phyloP scores from a whole-genome alignment of 2,888 invertebrate species.

The Spicauda simplicius region DNA sequence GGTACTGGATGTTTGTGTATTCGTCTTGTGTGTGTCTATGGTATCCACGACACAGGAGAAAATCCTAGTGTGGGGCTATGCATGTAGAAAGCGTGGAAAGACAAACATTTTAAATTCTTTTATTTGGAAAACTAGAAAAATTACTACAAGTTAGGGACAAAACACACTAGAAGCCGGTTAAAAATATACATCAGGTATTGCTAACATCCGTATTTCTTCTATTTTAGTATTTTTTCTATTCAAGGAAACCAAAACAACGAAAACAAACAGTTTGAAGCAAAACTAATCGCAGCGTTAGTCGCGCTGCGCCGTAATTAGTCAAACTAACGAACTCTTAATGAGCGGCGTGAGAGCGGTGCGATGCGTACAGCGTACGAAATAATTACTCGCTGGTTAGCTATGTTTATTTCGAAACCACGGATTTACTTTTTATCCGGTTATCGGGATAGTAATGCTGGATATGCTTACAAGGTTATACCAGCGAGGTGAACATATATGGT shows the following conservation, averaged over 20 bases:
- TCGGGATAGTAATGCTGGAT: background rate
- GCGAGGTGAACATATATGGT: no score
- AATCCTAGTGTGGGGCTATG: no score
- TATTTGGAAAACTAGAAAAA: no score
- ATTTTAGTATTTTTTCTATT: no score
- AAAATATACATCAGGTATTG: background rate
- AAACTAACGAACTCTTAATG: conserved; percentile 50
- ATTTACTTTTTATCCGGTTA: background rate
- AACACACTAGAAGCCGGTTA: background rate
- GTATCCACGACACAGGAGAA: no score
- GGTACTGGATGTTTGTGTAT: no score
- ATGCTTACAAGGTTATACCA: no score
- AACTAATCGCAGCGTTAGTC: conserved; percentile 36
- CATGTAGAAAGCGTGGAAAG: no score
- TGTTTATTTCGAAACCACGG: background rate
- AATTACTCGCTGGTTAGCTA: conserved; percentile 1
- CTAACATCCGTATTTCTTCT: background rate
- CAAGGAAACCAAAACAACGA: background rate
- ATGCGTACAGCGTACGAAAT: conserved; percentile 1
- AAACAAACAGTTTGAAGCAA: conserved; percentile 10
- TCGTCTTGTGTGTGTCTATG: no score
- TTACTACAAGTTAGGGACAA: background rate
- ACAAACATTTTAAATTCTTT: no score
- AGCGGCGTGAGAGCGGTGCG: conserved; percentile 41
- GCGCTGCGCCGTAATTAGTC: conserved; percentile 45